phyloP scores from a whole-genome alignment of 2,888 invertebrate species.

The Chydorus sphaericus region DNA sequence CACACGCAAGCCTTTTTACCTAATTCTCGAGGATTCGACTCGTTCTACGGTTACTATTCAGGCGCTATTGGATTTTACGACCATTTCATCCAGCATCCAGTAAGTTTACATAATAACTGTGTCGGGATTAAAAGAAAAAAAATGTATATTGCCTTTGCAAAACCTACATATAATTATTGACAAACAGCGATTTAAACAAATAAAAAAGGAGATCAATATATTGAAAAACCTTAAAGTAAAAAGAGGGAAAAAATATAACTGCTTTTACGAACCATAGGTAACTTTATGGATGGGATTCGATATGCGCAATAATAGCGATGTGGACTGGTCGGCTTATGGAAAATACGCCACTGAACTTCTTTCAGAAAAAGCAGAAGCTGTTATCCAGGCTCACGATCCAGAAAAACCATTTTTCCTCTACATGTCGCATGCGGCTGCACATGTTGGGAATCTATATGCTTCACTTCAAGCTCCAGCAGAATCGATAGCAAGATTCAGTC shows the following conservation, averaged over 20 bases:
- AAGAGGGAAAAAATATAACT: too few species aligned
- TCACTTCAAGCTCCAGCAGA: slow-evolving; percentile 64
- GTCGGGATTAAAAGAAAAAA: too few species aligned
- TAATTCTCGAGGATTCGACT: slow-evolving; percentile 56
- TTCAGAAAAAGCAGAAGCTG: slow-evolving; percentile 53
- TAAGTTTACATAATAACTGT: too few species aligned
- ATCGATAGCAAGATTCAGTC: slow-evolving; percentile 44
- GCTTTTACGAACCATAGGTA: too few species aligned
- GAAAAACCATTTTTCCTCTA: slow-evolving; percentile 65
- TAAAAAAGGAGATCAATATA: too few species aligned
- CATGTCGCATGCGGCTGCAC: slow-evolving; percentile 74
- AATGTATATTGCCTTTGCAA: too few species aligned
- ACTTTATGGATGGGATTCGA: slow-evolving; percentile 40
- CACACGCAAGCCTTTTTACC: slow-evolving; percentile 60
- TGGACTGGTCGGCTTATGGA: slow-evolving; percentile 61
- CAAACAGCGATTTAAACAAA: too few species aligned
- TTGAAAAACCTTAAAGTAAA: too few species aligned
- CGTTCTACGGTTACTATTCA: slow-evolving; percentile 72
- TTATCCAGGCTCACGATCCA: slow-evolving; percentile 52
- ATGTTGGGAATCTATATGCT: slow-evolving; percentile 71
- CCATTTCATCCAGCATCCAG: slow-evolving; percentile 54
- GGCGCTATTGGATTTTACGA: slow-evolving; percentile 83
- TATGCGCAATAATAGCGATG: slow-evolving; percentile 44
- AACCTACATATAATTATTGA: too few species aligned
- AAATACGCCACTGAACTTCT: slow-evolving; percentile 72